Conservation (phyloP, 2,797 vertebrate genomes). For the Choloepus didactylus region DNA sequence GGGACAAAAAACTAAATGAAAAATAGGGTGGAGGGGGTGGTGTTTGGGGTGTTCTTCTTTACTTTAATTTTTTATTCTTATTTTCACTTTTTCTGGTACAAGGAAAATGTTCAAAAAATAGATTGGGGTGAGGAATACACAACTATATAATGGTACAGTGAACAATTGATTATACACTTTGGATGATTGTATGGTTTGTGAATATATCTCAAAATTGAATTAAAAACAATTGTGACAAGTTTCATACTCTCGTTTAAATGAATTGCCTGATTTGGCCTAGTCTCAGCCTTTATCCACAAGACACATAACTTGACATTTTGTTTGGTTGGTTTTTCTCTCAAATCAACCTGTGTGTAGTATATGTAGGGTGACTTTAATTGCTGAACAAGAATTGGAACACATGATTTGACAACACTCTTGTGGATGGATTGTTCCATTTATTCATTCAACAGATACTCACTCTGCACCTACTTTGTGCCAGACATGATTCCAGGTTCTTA, state of each 20-base stretch:
- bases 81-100: too few relatives aligned
- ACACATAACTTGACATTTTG: not conserved
- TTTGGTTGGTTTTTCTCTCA: not conserved
- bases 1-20: too few relatives aligned
- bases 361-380: not conserved
- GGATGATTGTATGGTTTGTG: too few relatives aligned
- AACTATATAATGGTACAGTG: too few relatives aligned
- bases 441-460: not conserved
- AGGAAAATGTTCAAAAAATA: too few relatives aligned
- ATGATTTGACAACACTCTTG: not conserved
- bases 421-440: not conserved
- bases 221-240: not conserved
- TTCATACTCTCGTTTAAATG: not conserved
- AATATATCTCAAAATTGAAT: too few relatives aligned
- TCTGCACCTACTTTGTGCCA: not conserved
- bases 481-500: slow-evolving; percentile 9
- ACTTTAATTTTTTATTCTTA: too few relatives aligned
- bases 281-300: not conserved
- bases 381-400: slow-evolving; percentile 1
- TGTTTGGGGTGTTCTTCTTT: too few relatives aligned
- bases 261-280: not conserved
- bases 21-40: too few relatives aligned
- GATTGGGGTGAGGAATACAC: too few relatives aligned
- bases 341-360: not conserved
- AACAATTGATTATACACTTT: too few relatives aligned